Percentiles rank a stretch among this genome's conserved stretches.
phyloP scores from a whole-genome alignment of 2,797 vertebrate genomes.

The Hypotaenidia okinawae region DNA sequence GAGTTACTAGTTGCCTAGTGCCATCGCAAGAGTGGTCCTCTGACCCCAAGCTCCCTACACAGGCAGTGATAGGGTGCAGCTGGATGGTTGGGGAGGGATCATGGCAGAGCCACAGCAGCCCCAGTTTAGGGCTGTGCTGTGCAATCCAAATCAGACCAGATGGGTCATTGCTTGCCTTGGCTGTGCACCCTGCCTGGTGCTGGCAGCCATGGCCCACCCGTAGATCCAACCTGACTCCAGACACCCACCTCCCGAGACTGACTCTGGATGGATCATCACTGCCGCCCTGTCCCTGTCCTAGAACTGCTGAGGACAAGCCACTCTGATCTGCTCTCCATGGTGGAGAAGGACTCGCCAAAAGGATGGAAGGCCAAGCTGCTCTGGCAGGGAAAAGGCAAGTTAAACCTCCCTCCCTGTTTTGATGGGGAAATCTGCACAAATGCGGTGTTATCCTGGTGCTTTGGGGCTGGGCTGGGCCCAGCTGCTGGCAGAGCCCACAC shows the following conservation, averaged over 20 bases:
- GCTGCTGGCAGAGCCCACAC: conserved; percentile 31
- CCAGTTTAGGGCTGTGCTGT: not conserved
- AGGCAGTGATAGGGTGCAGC: fast-evolving
- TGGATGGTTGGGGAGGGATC: not conserved
- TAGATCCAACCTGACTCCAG: not conserved
- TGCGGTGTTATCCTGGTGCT: not conserved
- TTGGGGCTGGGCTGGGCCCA: not conserved
- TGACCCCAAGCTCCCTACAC: not conserved
- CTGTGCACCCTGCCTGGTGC: not conserved
- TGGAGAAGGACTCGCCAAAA: fast-evolving
- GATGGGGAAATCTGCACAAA: conserved; percentile 34
- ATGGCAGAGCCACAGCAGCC: not conserved
- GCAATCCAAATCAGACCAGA: not conserved
- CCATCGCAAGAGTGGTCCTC: not conserved
- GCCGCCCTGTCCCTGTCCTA: not conserved
- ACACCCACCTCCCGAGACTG: not conserved
- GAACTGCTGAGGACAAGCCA: not conserved
- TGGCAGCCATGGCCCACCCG: not conserved
- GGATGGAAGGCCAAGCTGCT: not conserved
- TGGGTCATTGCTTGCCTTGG: not conserved
- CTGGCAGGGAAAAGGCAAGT: not conserved
- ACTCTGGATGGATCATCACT: not conserved
- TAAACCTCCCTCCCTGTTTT: not conserved
- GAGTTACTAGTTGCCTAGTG: not conserved
- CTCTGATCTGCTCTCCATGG: fast-evolving